Evolutionary conservation across 2,888 invertebrate genomes (phyloP), one percentile per base, ranked within the genome.

Genomic region (Eudemis profundana): DNA sequence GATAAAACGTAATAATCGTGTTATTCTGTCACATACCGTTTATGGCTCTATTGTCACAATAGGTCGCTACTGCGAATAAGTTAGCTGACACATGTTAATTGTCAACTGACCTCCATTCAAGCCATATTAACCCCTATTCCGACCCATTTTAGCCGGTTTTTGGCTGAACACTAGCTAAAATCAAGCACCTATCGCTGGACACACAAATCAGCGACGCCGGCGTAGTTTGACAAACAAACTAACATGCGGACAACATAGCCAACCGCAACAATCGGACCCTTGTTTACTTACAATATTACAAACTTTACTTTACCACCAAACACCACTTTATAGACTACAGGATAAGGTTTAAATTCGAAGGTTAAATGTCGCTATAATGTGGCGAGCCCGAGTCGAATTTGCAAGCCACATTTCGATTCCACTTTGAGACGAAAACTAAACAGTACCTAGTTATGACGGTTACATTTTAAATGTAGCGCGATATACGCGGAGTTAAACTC

Each of bases 361-460:
- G 44, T 23, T 2, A 27, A 8, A n/a, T 1, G 8, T 44, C 21
- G 10, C 10, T 4, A 38, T 15, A 29, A 46, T 14, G 51, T 65
- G 46, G 59, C 21, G 19, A 27, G 50, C 15, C 23, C 17, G 57
- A 51, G 50, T 62, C 38, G 42, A 64, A 57, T 64, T 64, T 59
- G 23, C 64, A 64, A 59, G 64, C 57, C 36, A 64, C 50, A 59
- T 64, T 64, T 53, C 53, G 65, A 65, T 60, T 65, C 27, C 59
- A 40, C 64, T 64, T 53, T 60, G 65, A 65, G 46, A 60, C 40
- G 65, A 60, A 62, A 62, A 53, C 53, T 65, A 65, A 65, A 65
- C 53, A 53, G 46, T 51, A n/a, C n/a, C n/a, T n/a, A 38, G 65
- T 53, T 65, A 47, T 50, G 33, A 19, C 44, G 47, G 33, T 33